Percentiles rank a stretch among this genome's conserved stretches.
phyloP scores from a whole-genome alignment of 1,140 invertebrate species.

The Armadillidium nasatum region DNA sequence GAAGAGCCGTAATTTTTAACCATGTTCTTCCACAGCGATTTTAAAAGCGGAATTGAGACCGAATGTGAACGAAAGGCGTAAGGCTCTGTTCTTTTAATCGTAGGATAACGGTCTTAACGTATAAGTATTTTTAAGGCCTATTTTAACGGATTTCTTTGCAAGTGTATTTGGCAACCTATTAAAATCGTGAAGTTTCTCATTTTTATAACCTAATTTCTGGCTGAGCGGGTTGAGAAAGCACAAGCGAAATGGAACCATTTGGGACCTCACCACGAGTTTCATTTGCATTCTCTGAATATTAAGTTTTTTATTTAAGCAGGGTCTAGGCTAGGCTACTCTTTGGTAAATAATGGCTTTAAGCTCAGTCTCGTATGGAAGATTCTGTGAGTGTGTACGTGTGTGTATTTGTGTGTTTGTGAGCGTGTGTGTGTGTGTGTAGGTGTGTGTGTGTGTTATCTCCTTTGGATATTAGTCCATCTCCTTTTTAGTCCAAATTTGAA shows the following conservation, averaged over 20 bases:
- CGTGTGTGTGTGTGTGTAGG: no score
- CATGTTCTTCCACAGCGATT: not conserved
- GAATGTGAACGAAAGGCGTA: not conserved
- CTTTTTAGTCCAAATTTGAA: no score
- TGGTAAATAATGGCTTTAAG: not conserved
- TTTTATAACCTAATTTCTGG: slow-evolving; percentile 12
- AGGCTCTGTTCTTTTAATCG: not conserved
- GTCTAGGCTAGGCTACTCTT: slow-evolving; percentile 4
- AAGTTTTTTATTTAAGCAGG: slow-evolving; percentile 4
- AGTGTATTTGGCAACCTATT: not conserved
- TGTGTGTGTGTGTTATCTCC: no score
- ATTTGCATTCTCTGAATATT: slow-evolving; percentile 9
- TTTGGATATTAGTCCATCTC: no score
- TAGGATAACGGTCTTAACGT: not conserved
- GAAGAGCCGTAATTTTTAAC: slow-evolving; percentile 10
- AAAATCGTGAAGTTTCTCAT: slow-evolving; percentile 6
- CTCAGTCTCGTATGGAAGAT: no score
- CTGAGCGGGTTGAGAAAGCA: slow-evolving; percentile 8
- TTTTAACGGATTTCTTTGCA: not conserved
- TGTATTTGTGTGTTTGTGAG: no score
- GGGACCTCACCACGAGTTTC: not conserved
- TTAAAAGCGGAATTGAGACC: not conserved
- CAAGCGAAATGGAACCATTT: not conserved
- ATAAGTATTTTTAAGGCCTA: not conserved
- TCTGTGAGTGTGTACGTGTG: no score